A percentile compares a stretch with the other conserved stretches of the same genome.
These are phyloP conservation scores for Heliocidaris tuberculata DNA, from an alignment of 35 echinoderm and acorn worm genomes.

Conservation along the genomic window DNA sequence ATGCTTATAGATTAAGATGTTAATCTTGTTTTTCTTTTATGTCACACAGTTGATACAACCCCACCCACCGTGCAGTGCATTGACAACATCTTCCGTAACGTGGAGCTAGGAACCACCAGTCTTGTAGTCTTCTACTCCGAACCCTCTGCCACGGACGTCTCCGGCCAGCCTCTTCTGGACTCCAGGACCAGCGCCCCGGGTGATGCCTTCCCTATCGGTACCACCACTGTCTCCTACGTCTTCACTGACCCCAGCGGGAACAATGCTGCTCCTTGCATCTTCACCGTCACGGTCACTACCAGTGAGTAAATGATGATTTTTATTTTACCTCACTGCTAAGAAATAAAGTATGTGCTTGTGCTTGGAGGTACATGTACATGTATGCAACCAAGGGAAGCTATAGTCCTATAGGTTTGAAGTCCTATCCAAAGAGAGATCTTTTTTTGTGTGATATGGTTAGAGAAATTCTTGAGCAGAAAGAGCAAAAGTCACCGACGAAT, in stretches of 20 bases:
- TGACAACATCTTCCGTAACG: conserved; percentile 13
- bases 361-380: background rate
- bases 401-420: no score
- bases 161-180: conserved; percentile 7
- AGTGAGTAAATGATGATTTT: conserved; percentile 46
- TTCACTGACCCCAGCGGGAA: conserved; percentile 44
- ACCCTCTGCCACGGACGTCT: conserved; percentile 39
- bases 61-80: conserved; percentile 41
- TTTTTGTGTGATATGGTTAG: background rate
- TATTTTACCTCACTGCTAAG: background rate
- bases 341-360: background rate
- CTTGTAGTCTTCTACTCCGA: background rate
- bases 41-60: conserved; percentile 55
- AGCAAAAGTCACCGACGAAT: background rate
- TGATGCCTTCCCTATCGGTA: conserved; percentile 28
- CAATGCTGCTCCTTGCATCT: conserved; percentile 46
- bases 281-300: conserved; percentile 52
- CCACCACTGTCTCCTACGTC: conserved; percentile 16
- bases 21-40: background rate
- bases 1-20: no score
- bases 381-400: background rate
- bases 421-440: background rate
- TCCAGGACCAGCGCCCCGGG: conserved; percentile 1
- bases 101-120: conserved; percentile 8
- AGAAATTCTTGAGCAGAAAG: background rate